Percentiles rank a stretch among this genome's conserved stretches.
These are phyloP conservation scores for Globicephala melas DNA, from an alignment of 2,113 vertebrate species.

Conservation along the genomic window DNA sequence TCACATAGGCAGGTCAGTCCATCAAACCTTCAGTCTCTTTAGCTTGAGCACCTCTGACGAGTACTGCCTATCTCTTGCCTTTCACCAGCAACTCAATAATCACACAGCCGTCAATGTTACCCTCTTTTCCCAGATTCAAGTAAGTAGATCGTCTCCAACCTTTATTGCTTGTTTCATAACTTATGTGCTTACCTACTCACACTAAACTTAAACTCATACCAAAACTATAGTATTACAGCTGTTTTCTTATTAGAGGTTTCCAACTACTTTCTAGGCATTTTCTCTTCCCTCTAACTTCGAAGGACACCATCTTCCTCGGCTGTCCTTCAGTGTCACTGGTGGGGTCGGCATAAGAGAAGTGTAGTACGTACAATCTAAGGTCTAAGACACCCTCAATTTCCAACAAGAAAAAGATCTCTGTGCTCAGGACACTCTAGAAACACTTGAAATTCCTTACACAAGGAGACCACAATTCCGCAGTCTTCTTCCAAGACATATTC, in stretches of 20 bases:
- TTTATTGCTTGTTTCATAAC: background rate
- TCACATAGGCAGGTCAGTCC: background rate
- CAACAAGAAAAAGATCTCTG: constrained; percentile 5
- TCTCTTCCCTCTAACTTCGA: background rate
- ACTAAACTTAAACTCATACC: background rate
- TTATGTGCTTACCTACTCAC: background rate
- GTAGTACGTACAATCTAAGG: background rate
- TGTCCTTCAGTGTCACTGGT: background rate
- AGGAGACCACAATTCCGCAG: constrained; percentile 73
- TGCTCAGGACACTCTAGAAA: constrained; percentile 33
- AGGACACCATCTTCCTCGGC: background rate
- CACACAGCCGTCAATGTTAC: background rate
- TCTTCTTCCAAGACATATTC: constrained; percentile 77
- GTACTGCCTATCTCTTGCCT: background rate
- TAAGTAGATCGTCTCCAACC: background rate
- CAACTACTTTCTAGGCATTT: constrained; percentile 11
- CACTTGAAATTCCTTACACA: constrained; percentile 71
- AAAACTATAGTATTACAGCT: background rate
- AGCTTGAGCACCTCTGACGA: background rate
- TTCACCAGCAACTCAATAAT: background rate
- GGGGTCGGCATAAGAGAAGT: background rate
- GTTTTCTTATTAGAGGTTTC: background rate
- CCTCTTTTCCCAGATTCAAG: background rate
- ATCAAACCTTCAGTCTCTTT: background rate
- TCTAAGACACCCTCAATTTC: background rate